phyloP scores from a whole-genome alignment of 2,113 vertebrate genomes.

The Sinocyclocheilus anophthalmus region DNA sequence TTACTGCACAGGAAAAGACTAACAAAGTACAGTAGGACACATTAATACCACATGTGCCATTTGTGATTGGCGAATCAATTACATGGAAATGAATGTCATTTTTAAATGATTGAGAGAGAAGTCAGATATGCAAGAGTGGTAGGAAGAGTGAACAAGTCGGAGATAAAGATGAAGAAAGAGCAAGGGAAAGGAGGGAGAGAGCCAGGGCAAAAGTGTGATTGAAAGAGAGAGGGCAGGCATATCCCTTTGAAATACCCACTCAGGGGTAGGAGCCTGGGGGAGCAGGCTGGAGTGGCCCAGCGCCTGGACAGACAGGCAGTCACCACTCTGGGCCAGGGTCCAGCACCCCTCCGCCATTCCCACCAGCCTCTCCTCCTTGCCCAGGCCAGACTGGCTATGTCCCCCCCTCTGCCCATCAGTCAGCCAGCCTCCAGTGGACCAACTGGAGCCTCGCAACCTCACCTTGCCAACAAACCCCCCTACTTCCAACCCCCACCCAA shows the following conservation, averaged over 20 bases:
- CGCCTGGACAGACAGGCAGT: constrained; percentile 80
- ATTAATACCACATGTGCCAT: constrained; percentile 24
- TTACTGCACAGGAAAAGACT: constrained; percentile 34
- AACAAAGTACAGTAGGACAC: constrained; percentile 19
- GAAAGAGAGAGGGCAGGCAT: constrained; percentile 71
- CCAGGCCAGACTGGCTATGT: constrained; percentile 63
- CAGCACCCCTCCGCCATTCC: constrained; percentile 73
- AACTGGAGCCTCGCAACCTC: constrained; percentile 67
- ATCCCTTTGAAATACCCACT: constrained; percentile 80
- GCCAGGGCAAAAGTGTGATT: constrained; percentile 63
- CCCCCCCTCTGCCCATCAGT: constrained; percentile 69
- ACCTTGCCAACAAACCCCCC: constrained; percentile 58
- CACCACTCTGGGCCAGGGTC: constrained; percentile 76
- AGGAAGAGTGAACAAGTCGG: background rate
- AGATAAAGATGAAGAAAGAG: constrained; percentile 36
- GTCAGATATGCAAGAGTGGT: background rate
- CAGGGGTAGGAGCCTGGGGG: constrained; percentile 79
- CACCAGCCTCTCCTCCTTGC: constrained; percentile 74
- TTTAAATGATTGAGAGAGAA: constrained; percentile 18
- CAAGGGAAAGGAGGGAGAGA: constrained; percentile 69
- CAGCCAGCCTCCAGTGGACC: constrained; percentile 75
- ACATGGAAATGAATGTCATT: background rate
- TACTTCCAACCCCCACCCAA: constrained; percentile 41
- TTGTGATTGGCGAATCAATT: constrained; percentile 32
- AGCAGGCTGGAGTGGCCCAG: constrained; percentile 76